phyloP scores from a whole-genome alignment of 2,888 invertebrate genomes.

The Agrotis exclamationis region DNA sequence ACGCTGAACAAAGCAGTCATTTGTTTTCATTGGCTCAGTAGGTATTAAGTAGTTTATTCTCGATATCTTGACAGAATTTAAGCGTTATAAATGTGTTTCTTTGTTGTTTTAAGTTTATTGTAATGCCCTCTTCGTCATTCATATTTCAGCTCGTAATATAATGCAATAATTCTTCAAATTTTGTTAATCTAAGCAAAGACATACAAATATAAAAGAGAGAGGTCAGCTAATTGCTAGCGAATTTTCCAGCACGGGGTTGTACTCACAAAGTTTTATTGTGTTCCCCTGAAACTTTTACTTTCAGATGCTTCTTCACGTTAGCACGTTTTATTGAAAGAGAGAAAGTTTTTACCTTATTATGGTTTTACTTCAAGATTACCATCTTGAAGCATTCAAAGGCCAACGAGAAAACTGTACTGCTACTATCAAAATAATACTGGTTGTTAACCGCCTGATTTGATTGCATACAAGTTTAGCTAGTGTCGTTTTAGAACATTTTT shows the following conservation, averaged over 20 bases:
- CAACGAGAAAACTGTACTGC: neutral
- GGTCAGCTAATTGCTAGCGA: neutral
- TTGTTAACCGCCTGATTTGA: neutral
- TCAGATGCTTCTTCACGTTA: conserved; percentile 2
- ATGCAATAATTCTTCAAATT: too few relatives aligned
- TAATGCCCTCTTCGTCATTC: conserved; percentile 38
- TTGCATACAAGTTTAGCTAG: too few relatives aligned
- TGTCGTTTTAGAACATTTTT: too few relatives aligned
- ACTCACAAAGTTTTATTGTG: conserved; percentile 6
- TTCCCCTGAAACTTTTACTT: conserved; percentile 20
- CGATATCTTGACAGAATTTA: conserved; percentile 23
- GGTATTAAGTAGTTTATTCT: conserved; percentile 8
- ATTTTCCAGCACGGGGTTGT: conserved; percentile 29
- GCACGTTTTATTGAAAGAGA: conserved; percentile 2
- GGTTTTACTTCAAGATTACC: neutral
- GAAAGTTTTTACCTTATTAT: conserved; percentile 21
- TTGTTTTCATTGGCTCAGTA: conserved; percentile 30
- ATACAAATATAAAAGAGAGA: neutral
- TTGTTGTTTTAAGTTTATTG: conserved; percentile 24
- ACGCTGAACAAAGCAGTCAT: conserved; percentile 8
- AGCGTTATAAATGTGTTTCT: conserved; percentile 14
- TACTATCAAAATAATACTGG: neutral
- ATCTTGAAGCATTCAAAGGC: too few relatives aligned
- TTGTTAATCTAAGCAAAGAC: too few relatives aligned
- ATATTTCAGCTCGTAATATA: conserved; percentile 28